Conservation (phyloP, 2,797 vertebrate species). For the Leucoraja ocellata region DNA sequence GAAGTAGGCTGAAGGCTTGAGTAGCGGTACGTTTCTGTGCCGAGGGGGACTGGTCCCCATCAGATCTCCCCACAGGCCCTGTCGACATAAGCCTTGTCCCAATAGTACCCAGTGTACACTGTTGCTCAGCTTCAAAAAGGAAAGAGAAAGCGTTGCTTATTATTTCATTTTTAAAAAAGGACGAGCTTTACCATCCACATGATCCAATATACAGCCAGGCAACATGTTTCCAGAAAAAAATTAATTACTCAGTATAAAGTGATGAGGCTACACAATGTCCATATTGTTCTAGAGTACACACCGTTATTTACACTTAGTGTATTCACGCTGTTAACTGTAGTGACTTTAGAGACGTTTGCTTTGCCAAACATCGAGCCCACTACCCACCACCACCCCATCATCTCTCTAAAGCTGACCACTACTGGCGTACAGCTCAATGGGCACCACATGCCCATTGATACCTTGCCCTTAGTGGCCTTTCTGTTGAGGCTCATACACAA, state of each 20-base stretch:
- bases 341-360: neutral
- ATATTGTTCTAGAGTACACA: neutral
- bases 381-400: neutral
- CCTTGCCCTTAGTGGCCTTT: neutral
- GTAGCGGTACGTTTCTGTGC: slow-evolving; percentile 74
- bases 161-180: neutral
- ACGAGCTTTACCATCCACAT: slow-evolving; percentile 1
- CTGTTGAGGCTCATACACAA: neutral
- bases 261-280: neutral
- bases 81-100: slow-evolving; percentile 66
- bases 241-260: neutral
- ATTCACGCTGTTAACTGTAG: neutral
- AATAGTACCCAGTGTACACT: slow-evolving; percentile 43
- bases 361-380: neutral
- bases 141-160: neutral
- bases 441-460: neutral
- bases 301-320: neutral
- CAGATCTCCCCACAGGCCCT: slow-evolving; percentile 75
- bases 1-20: slow-evolving; percentile 72
- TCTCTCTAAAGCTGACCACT: neutral
- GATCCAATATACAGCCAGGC: neutral
- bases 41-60: slow-evolving; percentile 77
- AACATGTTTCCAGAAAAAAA: neutral
- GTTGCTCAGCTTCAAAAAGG: slow-evolving; percentile 23
- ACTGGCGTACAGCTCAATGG: neutral